Evolutionary conservation across 2,797 vertebrate species (phyloP).

Genomic region (Chromobotia macracanthus): DNA sequence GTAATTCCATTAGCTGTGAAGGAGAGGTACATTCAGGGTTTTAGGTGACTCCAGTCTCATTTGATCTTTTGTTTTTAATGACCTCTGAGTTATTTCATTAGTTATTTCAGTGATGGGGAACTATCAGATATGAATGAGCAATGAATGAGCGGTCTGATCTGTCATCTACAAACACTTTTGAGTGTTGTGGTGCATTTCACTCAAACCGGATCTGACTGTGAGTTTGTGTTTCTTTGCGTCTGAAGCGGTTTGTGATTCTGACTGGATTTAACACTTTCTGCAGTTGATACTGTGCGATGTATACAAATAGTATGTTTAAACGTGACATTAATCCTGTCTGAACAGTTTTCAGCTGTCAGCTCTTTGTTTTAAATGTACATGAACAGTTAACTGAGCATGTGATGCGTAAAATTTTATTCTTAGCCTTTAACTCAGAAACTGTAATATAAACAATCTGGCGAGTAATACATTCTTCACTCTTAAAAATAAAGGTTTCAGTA

Average conservation of each 20-base stretch:
- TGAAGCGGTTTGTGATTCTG: conserved; percentile 5
- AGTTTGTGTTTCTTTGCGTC: background rate
- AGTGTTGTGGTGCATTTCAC: conserved; percentile 23
- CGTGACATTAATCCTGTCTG: too few species aligned
- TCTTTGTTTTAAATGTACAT: background rate
- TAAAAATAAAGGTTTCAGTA: background rate
- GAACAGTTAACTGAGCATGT: background rate
- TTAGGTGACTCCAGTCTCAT: conserved; percentile 42
- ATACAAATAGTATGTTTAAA: too few species aligned
- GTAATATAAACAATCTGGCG: too few species aligned
- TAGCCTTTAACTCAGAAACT: background rate
- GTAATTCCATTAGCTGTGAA: conserved; percentile 33
- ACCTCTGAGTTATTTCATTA: conserved; percentile 34
- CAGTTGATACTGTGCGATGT: background rate
- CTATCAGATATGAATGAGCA: background rate
- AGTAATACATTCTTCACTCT: background rate
- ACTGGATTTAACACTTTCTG: background rate
- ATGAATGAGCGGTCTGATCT: too few species aligned
- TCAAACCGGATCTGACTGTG: background rate
- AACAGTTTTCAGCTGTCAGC: background rate
- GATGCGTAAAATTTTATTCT: background rate
- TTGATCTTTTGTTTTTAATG: conserved; percentile 45
- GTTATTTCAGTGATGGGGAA: conserved; percentile 20
- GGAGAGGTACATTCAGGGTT: conserved; percentile 22
- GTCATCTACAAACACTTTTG: background rate